Conservation (phyloP, 2,113 vertebrate genomes). For the Oceanodroma tethys region DNA sequence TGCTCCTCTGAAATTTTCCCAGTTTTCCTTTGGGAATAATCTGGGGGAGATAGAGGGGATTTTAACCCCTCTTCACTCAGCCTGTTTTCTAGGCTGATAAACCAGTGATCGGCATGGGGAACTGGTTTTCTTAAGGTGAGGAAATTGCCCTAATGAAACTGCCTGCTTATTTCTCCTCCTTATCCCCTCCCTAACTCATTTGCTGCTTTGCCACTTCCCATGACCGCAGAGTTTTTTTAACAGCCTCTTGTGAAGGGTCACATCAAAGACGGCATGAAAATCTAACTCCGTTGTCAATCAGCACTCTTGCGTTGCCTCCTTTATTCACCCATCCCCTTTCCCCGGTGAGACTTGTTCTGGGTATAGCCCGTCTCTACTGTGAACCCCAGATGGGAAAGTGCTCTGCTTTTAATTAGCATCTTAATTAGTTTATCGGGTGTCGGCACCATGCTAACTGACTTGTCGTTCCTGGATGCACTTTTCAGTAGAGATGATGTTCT, state of each 20-base stretch:
- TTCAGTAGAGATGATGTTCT: background rate
- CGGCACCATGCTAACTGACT: background rate
- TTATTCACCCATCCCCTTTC: background rate
- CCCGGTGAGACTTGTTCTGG: background rate
- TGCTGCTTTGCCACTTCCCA: background rate
- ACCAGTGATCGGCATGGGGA: too few species aligned
- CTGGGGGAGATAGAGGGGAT: background rate
- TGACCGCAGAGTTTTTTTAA: rapidly evolving
- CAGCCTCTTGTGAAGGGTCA: background rate
- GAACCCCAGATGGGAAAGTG: background rate
- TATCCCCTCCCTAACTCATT: background rate
- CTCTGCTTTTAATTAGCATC: slow-evolving; percentile 29
- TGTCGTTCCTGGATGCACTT: background rate
- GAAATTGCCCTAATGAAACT: background rate
- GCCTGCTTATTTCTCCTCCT: background rate
- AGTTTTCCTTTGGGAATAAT: background rate
- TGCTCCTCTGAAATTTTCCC: background rate
- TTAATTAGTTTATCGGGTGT: background rate
- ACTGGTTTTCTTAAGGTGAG: background rate
- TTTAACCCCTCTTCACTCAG: background rate
- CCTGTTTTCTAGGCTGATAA: background rate
- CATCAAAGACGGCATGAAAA: background rate
- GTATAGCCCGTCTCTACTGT: background rate
- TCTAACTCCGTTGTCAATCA: background rate
- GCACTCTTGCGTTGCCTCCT: background rate